phyloP scores from a whole-genome alignment of 2,888 invertebrate genomes.

The Tribolium freemani region DNA sequence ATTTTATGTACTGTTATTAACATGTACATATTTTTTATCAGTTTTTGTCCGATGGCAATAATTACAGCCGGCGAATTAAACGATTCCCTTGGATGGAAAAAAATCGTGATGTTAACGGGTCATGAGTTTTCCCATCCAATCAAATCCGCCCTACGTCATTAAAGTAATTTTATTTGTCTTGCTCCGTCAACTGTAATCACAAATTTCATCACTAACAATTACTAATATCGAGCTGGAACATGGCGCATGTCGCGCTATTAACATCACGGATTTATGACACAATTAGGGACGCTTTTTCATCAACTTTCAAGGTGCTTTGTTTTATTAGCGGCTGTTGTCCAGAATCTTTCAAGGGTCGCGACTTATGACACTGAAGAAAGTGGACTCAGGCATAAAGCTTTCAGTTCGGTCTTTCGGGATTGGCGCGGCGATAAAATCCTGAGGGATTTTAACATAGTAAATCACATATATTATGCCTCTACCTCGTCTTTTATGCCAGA shows the following conservation, averaged over 20 bases:
- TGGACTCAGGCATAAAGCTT: constrained; percentile 31
- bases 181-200: constrained; percentile 32
- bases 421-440: constrained; percentile 8
- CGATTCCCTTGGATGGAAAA: constrained; percentile 1
- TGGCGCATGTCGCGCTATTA: background rate
- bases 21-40: constrained; percentile 5
- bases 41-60: constrained; percentile 5
- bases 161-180: constrained; percentile 35
- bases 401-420: constrained; percentile 23
- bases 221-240: constrained; percentile 3
- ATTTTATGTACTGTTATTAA: constrained; percentile 20
- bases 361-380: constrained; percentile 20
- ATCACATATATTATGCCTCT: constrained; percentile 28
- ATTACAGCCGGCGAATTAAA: constrained; percentile 8
- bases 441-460: constrained; percentile 17
- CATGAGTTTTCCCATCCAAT: constrained; percentile 30
- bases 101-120: constrained; percentile 20
- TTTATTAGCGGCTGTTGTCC: background rate
- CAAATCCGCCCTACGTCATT: constrained; percentile 26
- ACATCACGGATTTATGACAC: background rate
- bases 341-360: background rate
- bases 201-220: constrained; percentile 31
- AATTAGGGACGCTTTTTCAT: background rate
- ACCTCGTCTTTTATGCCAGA: constrained; percentile 13
- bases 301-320: background rate